Conservation (phyloP, 2,888 invertebrate genomes). For the Dione vanillae region DNA sequence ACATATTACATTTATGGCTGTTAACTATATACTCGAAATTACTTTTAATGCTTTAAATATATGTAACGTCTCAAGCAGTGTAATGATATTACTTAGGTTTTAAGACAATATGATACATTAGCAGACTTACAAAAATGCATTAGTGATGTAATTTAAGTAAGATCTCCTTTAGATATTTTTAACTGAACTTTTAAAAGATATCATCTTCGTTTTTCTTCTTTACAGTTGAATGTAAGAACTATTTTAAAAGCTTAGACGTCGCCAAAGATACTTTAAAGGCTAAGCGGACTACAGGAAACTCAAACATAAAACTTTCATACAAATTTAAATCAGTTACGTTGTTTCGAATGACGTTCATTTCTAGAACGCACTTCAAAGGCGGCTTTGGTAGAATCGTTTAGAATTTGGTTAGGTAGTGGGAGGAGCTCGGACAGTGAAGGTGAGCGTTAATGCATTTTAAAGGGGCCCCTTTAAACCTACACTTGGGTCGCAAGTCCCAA, state of each 20-base stretch:
- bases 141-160: slow-evolving; percentile 17
- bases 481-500: no score
- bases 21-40: no score
- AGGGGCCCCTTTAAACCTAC: no score
- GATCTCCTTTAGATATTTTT: slow-evolving; percentile 31
- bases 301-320: slow-evolving; percentile 36
- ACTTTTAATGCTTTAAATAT: no score
- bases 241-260: slow-evolving; percentile 44
- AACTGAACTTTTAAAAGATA: slow-evolving; percentile 39
- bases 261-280: slow-evolving; percentile 42
- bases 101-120: background rate
- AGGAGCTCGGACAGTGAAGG: no score
- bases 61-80: no score
- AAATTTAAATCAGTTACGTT: slow-evolving; percentile 36
- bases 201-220: slow-evolving; percentile 38
- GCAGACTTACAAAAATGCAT: slow-evolving; percentile 17
- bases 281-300: slow-evolving; percentile 40
- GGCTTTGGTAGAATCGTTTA: no score
- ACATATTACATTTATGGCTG: no score
- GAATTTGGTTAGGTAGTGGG: no score
- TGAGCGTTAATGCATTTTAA: no score
- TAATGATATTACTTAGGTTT: no score
- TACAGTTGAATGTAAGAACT: slow-evolving; percentile 42
- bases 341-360: background rate
- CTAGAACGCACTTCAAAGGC: no score